Evolutionary conservation across 2,888 invertebrate genomes (phyloP), one percentile per base, ranked within the genome.

Genomic region (Drosophila paracracens): DNA sequence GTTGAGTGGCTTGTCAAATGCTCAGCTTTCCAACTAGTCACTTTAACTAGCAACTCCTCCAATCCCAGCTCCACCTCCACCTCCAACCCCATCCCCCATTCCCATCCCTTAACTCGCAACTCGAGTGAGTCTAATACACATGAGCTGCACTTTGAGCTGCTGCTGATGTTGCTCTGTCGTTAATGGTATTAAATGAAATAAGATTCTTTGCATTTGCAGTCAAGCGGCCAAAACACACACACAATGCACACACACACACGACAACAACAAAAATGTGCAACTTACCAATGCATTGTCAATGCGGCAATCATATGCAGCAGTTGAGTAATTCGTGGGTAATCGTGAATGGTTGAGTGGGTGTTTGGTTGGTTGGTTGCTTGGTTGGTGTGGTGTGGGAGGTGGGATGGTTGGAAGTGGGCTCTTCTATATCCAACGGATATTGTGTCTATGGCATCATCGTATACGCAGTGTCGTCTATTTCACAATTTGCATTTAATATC

Each of bases 401-500:
- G 33, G 25, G 21, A 29, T 6, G 43, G 51, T 25, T 2, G 46
- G 46, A 16, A 4, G 13, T 25, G 21, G 21, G 11, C 6, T 18
- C 10, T 35, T 0, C 10, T 2, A 35, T 35, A 25, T 54, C 68
- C 61, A 74, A 75, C 77, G 88, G 85, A 88, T 89, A 82, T 89
- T 80, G 79, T 82, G 73, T 81, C 74, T 74, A 64, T 67, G 65
- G 52, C 36, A 33, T 16, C 7, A 25, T 48, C 13, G 13, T 21
- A 21, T 46, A 60, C 61, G 64, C 63, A 61, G 72, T 83, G 84
- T 82, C 78, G 82, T 86, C 90, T 80, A 89, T 84, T 79, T 89
- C 81, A 80, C 89, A 84, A 80, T 91, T 92, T 92, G 91, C 92
- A 92, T 93, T 92, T 92, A 93, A 93, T 92, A 92, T 92, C 93